Evolutionary conservation across 2,888 invertebrate species (phyloP).

Genomic region (Azorinus chamasolen): DNA sequence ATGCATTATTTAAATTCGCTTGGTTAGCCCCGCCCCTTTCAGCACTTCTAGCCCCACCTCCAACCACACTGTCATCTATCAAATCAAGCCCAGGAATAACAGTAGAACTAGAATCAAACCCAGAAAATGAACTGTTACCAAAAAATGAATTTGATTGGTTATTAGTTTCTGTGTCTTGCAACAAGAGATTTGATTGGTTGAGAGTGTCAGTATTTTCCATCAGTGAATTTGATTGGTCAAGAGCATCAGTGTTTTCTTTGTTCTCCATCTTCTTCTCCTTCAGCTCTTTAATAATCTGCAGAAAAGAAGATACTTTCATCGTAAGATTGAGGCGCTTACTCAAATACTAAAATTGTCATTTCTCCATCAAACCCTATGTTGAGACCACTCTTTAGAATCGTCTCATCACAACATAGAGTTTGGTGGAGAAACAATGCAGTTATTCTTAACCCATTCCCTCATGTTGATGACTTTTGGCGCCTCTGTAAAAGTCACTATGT

Average conservation of each 20-base stretch:
- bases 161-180: constrained; percentile 9
- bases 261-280: constrained; percentile 39
- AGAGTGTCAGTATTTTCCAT: not conserved
- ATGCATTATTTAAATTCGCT: too few species aligned
- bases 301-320: not conserved
- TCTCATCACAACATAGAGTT: too few species aligned
- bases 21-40: not conserved
- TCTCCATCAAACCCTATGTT: not conserved
- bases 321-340: not conserved
- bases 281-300: constrained; percentile 48
- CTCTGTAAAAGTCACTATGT: too few species aligned
- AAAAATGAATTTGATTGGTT: constrained; percentile 13
- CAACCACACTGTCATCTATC: constrained; percentile 14
- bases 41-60: not conserved
- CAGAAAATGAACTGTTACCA: constrained; percentile 25
- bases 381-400: too few species aligned
- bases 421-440: too few species aligned
- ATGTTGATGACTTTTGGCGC: too few species aligned
- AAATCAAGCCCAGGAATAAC: constrained; percentile 52
- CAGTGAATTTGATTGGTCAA: too few species aligned
- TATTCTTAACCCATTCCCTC: too few species aligned
- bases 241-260: constrained; percentile 17
- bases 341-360: not conserved
- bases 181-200: not conserved
- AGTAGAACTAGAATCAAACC: constrained; percentile 25